Base-by-base conservation (phyloP, 2,113 vertebrate species). In the Meriones unguiculatus region DNA sequence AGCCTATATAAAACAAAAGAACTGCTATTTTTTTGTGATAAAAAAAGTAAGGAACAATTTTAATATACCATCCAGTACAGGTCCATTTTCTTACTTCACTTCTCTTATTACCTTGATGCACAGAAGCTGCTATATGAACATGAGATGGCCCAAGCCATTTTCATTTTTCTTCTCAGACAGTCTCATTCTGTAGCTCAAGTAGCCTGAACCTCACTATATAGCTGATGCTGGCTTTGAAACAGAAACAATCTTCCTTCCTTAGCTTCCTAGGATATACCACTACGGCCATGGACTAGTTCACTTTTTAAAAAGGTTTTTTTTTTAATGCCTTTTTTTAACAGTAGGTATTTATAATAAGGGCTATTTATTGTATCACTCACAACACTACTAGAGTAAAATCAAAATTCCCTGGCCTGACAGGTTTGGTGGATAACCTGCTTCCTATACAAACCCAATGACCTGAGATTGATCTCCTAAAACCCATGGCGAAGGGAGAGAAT, bases 1-100 rank as follows among this genome's bases (percentile, higher is more conserved):
- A 99, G 98, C 97, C 99, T 99, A 98, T 84, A 95, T 76, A 92
- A 91, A 67, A 98, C 62, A 95, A 96, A 97, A 52, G 78, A n/a
- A 98, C 4, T 67, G 86, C 15, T 62, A 86, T 30, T 93, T 87
- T 30, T 93, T 87, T 87, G 18, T 87, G 41, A 94, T 46, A 97
- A 94, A 97, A 94, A 97, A 59, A 59, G 69, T 4, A 64, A 95
- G 18, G 52, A 9, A 12, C 10, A 77, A 57, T 86, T 87, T 91
- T 84, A 93, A 85, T 30, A 41, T 73, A 35, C 18, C 77, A 76
- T 64, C 62, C 18, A 82, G 69, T 67, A 57, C 6, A 88, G 10
- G 14, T 32, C 69, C 4, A 69, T 77, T 93, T 88, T 96, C 52
- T 90, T 59, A 85, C n/a, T 64, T 35, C 18, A 85, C n/a, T 64